Evolutionary conservation across 1,140 invertebrate genomes (phyloP).

Genomic region (Zaprionus camerounensis): DNA sequence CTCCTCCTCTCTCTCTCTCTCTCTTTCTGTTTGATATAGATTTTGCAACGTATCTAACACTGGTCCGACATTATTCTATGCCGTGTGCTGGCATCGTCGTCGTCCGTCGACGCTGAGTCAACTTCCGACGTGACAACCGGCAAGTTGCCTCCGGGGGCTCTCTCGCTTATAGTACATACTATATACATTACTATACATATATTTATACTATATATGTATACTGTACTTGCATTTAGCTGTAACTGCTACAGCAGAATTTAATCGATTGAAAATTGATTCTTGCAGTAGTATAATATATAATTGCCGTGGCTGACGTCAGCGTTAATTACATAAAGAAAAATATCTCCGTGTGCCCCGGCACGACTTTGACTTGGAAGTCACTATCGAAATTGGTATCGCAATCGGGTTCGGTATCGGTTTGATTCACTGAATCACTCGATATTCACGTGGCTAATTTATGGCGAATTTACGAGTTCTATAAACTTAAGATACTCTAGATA

Average conservation of each 20-base stretch:
- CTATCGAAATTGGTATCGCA: constrained; percentile 17
- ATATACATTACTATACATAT: constrained; percentile 6
- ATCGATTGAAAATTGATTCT: constrained; percentile 81
- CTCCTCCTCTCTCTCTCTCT: neutral
- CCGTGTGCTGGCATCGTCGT: neutral
- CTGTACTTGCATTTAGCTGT: constrained; percentile 18
- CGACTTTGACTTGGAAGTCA: constrained; percentile 43
- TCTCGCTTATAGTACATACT: constrained; percentile 12
- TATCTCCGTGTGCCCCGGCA: constrained; percentile 55
- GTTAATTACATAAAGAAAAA: constrained; percentile 67
- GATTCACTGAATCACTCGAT: constrained; percentile 64
- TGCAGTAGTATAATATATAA: constrained; percentile 57
- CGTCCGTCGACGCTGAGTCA: constrained; percentile 34
- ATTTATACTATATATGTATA: constrained; percentile 2
- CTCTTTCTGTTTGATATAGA: neutral
- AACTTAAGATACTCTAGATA: neutral
- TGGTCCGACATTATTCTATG: neutral
- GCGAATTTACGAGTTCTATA: constrained; percentile 9
- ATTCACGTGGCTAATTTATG: constrained; percentile 78
- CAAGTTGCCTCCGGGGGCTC: constrained; percentile 33
- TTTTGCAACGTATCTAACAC: constrained; percentile 12
- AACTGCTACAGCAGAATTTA: constrained; percentile 43
- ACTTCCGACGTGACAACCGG: constrained; percentile 66
- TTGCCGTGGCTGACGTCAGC: constrained; percentile 71
- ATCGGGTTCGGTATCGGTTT: neutral